phyloP scores from a whole-genome alignment of 2,113 vertebrate species.

The Rhea americana region DNA sequence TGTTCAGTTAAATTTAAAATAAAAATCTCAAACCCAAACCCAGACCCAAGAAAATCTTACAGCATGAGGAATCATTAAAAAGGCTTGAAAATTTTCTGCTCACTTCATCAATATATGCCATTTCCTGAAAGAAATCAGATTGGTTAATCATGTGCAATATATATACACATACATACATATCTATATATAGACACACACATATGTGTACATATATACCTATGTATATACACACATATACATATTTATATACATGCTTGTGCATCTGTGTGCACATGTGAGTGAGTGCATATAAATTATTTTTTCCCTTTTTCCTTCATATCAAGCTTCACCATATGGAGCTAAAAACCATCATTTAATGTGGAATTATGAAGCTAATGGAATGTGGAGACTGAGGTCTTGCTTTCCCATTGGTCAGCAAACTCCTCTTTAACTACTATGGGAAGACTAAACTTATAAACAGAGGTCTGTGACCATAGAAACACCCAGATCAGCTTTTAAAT shows the following conservation, averaged over 20 bases:
- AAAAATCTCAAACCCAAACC: slow-evolving; percentile 1
- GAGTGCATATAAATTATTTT: background rate
- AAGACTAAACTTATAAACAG: slow-evolving; percentile 51
- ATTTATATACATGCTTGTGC: background rate
- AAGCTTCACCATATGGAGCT: slow-evolving; percentile 18
- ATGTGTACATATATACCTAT: background rate
- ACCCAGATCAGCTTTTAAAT: background rate
- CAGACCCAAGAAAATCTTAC: background rate
- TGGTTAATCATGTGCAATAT: background rate
- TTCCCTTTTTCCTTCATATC: slow-evolving; percentile 6
- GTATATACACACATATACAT: background rate
- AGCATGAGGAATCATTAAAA: background rate
- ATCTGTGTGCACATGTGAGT: no score
- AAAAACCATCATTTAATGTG: slow-evolving; percentile 38
- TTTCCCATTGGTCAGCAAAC: slow-evolving; percentile 47
- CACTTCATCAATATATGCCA: background rate
- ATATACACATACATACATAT: no score
- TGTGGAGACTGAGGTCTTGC: slow-evolving; percentile 52
- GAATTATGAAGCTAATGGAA: slow-evolving; percentile 63
- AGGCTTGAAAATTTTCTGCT: background rate
- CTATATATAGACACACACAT: background rate
- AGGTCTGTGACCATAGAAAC: slow-evolving; percentile 66
- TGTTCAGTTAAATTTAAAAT: background rate
- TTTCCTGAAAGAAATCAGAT: background rate
- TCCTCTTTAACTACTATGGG: slow-evolving; percentile 20